Evolutionary conservation across 64 coral and sea anemone genomes (phyloP).

Genomic region (Stylophora pistillata): DNA sequence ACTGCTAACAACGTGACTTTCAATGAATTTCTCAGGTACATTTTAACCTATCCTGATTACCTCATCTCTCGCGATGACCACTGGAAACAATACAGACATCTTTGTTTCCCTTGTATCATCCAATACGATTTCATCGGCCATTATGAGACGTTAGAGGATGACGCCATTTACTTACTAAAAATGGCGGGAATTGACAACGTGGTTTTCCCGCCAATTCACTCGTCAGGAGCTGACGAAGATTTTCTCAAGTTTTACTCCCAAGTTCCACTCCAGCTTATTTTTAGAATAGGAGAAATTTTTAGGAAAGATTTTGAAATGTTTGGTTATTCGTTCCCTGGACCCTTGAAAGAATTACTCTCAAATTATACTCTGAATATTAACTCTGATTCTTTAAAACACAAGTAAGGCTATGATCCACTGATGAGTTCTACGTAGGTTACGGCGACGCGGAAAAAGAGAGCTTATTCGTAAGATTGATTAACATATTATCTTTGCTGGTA

Average conservation of each 20-base stretch:
- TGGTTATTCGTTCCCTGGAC: conserved; percentile 27
- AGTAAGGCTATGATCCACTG: too few relatives aligned
- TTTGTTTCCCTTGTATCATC: conserved; percentile 46
- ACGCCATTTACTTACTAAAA: conserved; percentile 1
- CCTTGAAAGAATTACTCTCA: conserved; percentile 4
- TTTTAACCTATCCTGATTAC: neutral
- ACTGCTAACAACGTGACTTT: conserved; percentile 34
- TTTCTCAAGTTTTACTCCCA: conserved; percentile 16
- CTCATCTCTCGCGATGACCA: neutral
- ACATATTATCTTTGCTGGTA: too few relatives aligned
- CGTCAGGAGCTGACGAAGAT: neutral
- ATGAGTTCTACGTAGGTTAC: too few relatives aligned
- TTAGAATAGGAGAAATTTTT: conserved; percentile 16
- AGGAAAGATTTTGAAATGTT: conserved; percentile 45
- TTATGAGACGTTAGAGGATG: conserved; percentile 28
- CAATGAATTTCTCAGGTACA: conserved; percentile 9
- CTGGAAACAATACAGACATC: conserved; percentile 7
- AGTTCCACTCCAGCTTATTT: conserved; percentile 12
- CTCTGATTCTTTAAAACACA: too few relatives aligned
- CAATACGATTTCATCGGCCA: conserved; percentile 49
- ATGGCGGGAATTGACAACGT: conserved; percentile 29
- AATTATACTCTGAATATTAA: neutral
- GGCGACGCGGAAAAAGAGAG: too few relatives aligned
- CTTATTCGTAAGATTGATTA: too few relatives aligned
- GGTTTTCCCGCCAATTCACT: neutral